Conservation (phyloP, 2,797 vertebrate genomes). For the Pantherophis vulpinus region DNA sequence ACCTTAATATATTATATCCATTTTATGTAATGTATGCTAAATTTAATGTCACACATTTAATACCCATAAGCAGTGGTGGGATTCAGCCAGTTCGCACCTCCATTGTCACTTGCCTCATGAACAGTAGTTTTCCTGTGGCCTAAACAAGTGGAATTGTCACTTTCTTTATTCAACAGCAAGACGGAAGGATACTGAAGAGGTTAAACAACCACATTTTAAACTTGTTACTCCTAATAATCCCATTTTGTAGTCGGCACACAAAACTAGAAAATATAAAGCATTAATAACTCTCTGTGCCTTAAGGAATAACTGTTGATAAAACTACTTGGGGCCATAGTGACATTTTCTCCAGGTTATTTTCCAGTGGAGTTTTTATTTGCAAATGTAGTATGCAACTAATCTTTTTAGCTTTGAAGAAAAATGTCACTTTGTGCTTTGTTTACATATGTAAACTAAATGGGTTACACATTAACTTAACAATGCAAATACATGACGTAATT, state of each 20-base stretch:
- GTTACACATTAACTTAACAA: background rate
- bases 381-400: background rate
- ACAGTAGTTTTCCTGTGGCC: background rate
- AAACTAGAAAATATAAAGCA: background rate
- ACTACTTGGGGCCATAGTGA: background rate
- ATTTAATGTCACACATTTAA: background rate
- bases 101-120: background rate
- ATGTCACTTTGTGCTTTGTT: background rate
- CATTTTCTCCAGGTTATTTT: background rate
- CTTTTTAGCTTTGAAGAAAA: background rate
- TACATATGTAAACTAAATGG: background rate
- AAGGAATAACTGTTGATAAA: background rate
- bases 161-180: background rate
- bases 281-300: background rate
- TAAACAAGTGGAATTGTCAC: background rate
- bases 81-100: no score
- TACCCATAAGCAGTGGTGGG: background rate
- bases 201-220: background rate
- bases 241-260: background rate
- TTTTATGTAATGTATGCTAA: background rate
- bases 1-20: background rate
- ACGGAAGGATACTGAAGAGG: background rate
- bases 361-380: background rate
- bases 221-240: background rate
- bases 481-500: background rate